A percentile compares a stretch with the other conserved stretches of the same genome.
phyloP scores from a whole-genome alignment of 2,113 vertebrate species.

The Pontoporia blainvillei region DNA sequence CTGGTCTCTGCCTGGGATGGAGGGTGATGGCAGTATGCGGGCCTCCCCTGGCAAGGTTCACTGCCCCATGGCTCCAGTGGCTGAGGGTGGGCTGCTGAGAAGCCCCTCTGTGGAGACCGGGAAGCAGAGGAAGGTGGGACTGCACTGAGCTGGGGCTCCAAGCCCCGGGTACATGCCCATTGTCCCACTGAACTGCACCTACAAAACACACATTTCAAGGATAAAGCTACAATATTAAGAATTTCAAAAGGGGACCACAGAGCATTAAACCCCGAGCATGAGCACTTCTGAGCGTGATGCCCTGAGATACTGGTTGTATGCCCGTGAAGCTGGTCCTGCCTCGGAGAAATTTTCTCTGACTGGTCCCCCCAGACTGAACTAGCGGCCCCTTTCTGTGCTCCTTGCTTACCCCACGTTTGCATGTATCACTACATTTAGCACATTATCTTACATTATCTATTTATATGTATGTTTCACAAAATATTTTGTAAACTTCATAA shows the following conservation, averaged over 20 bases:
- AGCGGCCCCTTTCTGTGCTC: neutral
- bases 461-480: neutral
- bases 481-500: neutral
- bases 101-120: too few species aligned
- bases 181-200: neutral
- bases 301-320: neutral
- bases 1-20: neutral
- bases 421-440: neutral
- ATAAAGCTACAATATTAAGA: neutral
- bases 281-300: neutral
- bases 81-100: neutral
- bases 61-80: neutral
- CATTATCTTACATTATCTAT: neutral
- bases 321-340: neutral
- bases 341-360: neutral
- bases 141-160: neutral
- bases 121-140: neutral
- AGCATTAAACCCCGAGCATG: neutral
- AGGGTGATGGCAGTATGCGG: neutral
- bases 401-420: neutral
- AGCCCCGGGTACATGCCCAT: too few species aligned
- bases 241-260: neutral
- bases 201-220: neutral
- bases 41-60: too few species aligned
- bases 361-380: rapidly evolving